Evolutionary conservation across 1,140 invertebrate species (phyloP).

Genomic region (Papilio aristodemus): DNA sequence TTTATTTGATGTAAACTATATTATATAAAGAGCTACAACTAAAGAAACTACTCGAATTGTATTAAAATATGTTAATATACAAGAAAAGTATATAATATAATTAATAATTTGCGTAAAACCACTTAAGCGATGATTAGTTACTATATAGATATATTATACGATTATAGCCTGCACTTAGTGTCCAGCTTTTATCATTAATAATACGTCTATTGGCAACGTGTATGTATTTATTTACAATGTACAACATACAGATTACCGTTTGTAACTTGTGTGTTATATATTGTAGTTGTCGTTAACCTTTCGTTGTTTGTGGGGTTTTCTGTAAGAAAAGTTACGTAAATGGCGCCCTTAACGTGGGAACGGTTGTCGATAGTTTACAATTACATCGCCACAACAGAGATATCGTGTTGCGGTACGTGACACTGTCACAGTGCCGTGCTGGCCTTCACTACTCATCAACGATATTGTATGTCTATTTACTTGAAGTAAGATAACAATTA

Average conservation of each 20-base stretch:
- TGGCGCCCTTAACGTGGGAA: not conserved
- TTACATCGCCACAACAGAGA: conserved; percentile 1
- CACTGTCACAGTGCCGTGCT: conserved; percentile 36
- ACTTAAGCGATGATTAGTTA: conserved; percentile 11
- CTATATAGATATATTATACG: not conserved
- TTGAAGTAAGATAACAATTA: conserved; percentile 44
- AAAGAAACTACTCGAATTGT: too few species aligned
- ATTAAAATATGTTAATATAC: too few species aligned
- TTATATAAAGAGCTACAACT: too few species aligned
- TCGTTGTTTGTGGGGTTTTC: not conserved
- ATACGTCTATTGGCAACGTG: conserved; percentile 2
- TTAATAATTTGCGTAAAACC: not conserved
- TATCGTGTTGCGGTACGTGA: conserved; percentile 30
- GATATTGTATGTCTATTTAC: conserved; percentile 48
- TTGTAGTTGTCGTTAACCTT: not conserved
- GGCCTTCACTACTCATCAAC: conserved; percentile 49
- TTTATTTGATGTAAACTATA: too few species aligned
- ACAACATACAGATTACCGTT: not conserved
- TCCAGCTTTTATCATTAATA: conserved; percentile 17
- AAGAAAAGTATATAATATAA: not conserved
- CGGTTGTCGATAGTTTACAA: not conserved
- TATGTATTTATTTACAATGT: not conserved
- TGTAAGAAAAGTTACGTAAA: conserved; percentile 5
- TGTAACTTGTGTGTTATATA: not conserved
- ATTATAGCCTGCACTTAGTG: conserved; percentile 4